Base-by-base conservation (phyloP, 2,888 invertebrate species). In the Eristalis arbustorum region DNA sequence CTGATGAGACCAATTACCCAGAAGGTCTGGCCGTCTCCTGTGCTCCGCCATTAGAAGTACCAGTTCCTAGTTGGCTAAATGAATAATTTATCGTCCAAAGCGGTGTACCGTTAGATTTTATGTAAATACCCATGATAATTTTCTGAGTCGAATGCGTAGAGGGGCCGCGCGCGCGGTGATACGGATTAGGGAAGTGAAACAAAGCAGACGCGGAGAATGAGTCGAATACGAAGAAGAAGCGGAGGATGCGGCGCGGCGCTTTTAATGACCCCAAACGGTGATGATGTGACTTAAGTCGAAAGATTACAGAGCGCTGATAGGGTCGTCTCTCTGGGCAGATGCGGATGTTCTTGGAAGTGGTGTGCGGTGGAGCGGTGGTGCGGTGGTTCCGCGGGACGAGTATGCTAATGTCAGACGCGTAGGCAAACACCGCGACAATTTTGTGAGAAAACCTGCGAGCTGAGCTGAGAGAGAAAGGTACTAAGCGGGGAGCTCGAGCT, bases 241-340 rank as follows among this genome's bases (percentile, higher is more conserved):
- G 23, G 75, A 73, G 56, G 73, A 61, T 71, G 76, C 82, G 74
- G 77, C 68, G 76, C 82, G 74, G 77, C 68, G 59, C 74, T 82
- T 82, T 85, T 85, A 85, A 85, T 85, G 85, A 85, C 82, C 85
- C 66, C 82, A 85, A 85, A 85, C 73, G 73, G 85, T 74, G 82
- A 78, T 78, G 77, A 74, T 85, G 85, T 77, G 85, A 85, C 77
- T 84, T 74, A 68, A 66, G 67, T 75, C 64, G 57, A 67, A 72
- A 84, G 79, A 84, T 84, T 80, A 84, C 76, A 81, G 81, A 84
- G 73, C 72, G 68, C 42, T 77, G 85, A 82, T 82, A 85, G 49
- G 49, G 18, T 22, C 49, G n/a, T n/a, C n/a, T n/a, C n/a, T n/a
- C 18, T 1, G 72, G 73, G 59, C 61, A 69, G 76, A 76, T 67